Evolutionary conservation across 1,140 invertebrate genomes (phyloP).

Genomic region (Zaprionus inermis): DNA sequence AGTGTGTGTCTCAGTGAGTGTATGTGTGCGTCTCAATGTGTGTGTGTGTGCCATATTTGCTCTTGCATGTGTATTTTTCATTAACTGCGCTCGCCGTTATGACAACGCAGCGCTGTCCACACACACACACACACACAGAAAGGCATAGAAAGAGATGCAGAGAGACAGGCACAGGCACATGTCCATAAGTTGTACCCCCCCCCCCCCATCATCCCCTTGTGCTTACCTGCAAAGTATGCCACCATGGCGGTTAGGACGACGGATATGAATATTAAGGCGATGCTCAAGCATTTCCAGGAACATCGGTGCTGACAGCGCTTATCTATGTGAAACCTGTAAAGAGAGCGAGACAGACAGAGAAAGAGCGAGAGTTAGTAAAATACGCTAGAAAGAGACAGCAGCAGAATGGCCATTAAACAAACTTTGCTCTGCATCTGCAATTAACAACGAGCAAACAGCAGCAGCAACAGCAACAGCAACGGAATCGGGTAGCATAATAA

Average conservation of each 20-base stretch:
- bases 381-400: not conserved
- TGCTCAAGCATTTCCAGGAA: slow-evolving; percentile 97
- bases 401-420: not conserved
- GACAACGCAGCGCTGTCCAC: slow-evolving; percentile 45
- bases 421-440: slow-evolving; percentile 6
- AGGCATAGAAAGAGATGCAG: not conserved
- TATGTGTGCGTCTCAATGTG: slow-evolving; percentile 48
- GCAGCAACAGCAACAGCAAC: not conserved
- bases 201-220: not conserved
- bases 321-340: slow-evolving; percentile 92
- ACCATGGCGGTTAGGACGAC: slow-evolving; percentile 95
- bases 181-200: slow-evolving; percentile 5
- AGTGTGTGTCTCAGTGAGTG: slow-evolving; percentile 39
- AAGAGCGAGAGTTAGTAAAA: not conserved
- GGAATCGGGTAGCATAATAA: slow-evolving; percentile 2
- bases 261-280: slow-evolving; percentile 94
- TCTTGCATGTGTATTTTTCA: slow-evolving; percentile 74
- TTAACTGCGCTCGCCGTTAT: slow-evolving; percentile 70
- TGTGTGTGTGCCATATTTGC: slow-evolving; percentile 55
- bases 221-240: slow-evolving; percentile 97
- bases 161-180: not conserved
- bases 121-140: slow-evolving; percentile 15
- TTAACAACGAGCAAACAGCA: slow-evolving; percentile 9
- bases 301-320: slow-evolving; percentile 95
- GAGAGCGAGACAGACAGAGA: not conserved